Evolutionary conservation across 2,797 vertebrate genomes (phyloP).

Genomic region (Threskiornis aethiopicus): DNA sequence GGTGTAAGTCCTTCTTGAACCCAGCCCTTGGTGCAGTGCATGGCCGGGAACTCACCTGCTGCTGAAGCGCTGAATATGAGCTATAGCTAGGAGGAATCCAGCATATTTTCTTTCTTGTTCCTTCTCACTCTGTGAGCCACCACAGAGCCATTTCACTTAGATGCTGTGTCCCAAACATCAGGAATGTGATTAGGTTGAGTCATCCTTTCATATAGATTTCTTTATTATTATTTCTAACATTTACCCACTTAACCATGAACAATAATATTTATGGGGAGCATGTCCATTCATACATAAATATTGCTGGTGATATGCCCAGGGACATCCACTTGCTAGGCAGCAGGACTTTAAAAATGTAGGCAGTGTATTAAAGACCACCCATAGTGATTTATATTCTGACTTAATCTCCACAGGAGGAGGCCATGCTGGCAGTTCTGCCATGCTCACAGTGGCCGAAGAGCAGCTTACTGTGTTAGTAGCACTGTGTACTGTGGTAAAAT

Average conservation of each 20-base stretch:
- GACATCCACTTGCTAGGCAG: neutral
- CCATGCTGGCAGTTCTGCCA: neutral
- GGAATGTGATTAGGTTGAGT: neutral
- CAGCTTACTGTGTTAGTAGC: neutral
- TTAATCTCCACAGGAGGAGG: neutral
- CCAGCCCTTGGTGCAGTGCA: neutral
- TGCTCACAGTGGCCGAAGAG: neutral
- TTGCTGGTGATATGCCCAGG: neutral
- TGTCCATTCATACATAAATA: neutral
- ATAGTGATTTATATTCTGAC: neutral
- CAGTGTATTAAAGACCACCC: neutral
- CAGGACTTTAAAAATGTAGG: neutral
- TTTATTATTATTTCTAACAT: slow-evolving; percentile 2
- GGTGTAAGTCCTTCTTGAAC: neutral
- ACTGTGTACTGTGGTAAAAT: neutral
- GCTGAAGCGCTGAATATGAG: neutral
- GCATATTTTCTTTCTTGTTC: neutral
- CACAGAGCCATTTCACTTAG: neutral
- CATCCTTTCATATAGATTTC: neutral
- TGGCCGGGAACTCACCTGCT: neutral
- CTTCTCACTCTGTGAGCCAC: neutral
- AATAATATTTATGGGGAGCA: neutral
- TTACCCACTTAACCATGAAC: neutral
- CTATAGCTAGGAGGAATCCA: accelerated
- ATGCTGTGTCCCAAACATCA: neutral